Evolutionary conservation across 2,888 invertebrate genomes (phyloP).

Genomic region (Pyrrhosoma nymphula): DNA sequence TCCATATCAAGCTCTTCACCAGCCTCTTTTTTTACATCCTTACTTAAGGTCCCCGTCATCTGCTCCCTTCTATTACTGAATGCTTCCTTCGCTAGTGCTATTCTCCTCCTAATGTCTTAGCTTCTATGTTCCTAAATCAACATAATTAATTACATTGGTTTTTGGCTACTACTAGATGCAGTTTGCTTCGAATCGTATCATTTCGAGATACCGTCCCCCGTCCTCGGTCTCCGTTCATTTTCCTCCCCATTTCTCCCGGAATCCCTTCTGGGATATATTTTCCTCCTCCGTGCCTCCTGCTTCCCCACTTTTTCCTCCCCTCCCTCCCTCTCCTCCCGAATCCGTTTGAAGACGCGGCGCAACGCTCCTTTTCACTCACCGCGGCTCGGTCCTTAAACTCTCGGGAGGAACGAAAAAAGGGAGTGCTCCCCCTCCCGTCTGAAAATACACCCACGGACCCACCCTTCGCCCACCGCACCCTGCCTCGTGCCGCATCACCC

Average conservation of each 20-base stretch:
- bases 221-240: background rate
- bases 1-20: too few species aligned
- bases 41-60: too few species aligned
- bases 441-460: background rate
- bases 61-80: too few species aligned
- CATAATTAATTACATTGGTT: too few species aligned
- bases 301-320: background rate
- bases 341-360: background rate
- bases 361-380: slow-evolving; percentile 6
- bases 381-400: background rate
- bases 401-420: background rate
- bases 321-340: background rate
- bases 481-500: background rate
- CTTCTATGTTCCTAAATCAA: too few species aligned
- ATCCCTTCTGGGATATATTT: background rate
- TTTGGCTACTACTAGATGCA: too few species aligned
- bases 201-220: background rate
- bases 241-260: background rate
- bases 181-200: background rate
- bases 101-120: too few species aligned
- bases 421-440: background rate
- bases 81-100: too few species aligned
- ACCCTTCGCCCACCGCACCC: background rate
- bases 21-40: too few species aligned
- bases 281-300: background rate